Base-by-base conservation (phyloP, 2,888 invertebrate genomes). In the Epinotia demarniana region DNA sequence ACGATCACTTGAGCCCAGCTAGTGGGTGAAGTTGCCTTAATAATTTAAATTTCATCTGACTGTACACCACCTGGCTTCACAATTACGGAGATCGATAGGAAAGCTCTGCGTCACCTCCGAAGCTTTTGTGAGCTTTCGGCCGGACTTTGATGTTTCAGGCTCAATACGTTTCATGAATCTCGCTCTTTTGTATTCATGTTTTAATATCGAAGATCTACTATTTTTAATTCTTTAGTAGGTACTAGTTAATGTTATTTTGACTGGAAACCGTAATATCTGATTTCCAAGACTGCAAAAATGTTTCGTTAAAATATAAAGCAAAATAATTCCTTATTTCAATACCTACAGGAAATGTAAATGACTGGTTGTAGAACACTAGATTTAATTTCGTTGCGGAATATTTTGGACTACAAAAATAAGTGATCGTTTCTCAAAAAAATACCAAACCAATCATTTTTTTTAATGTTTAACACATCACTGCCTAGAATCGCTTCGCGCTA, bases 1-100 rank as follows among this genome's bases (percentile, higher is more conserved):
- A 3, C 23, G 23, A 27, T 27, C 23, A 33, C 6, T 33, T 33
- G 6, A 6, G 33, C 33, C 33, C 6, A 33, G 6, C 33, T 33
- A 33, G 6, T 8, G 6, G 33, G 8, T 33, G 33, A 33, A 6
- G 33, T 1, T 33, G 6, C 33, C 33, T 8, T 33, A 33, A 33
- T 33, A 6, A 33, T 33, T 33, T 11, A 13, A 58, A 60, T 23
- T 13, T 58, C 5, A 60, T 61, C 33, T 9, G 61, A 61, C 9
- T 61, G 61, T 61, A 61, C 61, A 1, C 13, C 58, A 61, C 61
- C 61, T 61, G 61, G n/a, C 33, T 33, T 13, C 6, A 23, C 61
- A 61, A 61, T 61, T 33, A 61, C 61, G 16, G 61, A 33, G 33
- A 61, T 61, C 61, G 61, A 61, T 61, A 27, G 61, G 33, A 61